Evolutionary conservation across 2,797 vertebrate species (phyloP).

Genomic region (Agapornis canus): DNA sequence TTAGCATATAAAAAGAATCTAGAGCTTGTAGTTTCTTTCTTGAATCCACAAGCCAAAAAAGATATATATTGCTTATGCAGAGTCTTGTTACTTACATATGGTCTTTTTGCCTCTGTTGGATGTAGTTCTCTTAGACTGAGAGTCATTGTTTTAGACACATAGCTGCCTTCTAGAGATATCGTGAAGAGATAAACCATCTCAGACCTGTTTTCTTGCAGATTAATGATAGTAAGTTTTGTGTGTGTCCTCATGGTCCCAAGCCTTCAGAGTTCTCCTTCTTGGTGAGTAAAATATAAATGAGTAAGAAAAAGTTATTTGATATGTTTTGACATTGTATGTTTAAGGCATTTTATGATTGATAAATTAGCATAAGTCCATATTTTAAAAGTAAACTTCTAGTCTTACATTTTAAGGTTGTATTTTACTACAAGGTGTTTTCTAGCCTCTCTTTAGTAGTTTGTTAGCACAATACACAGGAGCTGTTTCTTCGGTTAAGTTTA

Average conservation of each 20-base stretch:
- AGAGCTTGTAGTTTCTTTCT: neutral
- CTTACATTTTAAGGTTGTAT: neutral
- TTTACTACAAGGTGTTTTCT: neutral
- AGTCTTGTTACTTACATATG: accelerated
- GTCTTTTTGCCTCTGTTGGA: neutral
- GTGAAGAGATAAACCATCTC: neutral
- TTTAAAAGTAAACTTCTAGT: neutral
- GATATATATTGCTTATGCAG: neutral
- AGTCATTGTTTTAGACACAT: neutral
- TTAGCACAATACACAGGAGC: neutral
- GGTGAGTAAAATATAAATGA: neutral
- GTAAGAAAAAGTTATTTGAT: neutral
- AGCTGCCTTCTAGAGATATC: neutral
- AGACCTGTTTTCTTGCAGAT: neutral
- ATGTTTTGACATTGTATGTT: neutral
- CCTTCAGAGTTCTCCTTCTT: neutral
- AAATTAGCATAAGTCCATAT: neutral
- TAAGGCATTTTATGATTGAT: neutral
- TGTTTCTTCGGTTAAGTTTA: neutral
- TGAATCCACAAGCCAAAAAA: neutral
- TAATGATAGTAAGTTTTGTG: neutral
- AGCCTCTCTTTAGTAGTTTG: neutral
- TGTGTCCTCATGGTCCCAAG: neutral
- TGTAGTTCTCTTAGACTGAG: too few species aligned
- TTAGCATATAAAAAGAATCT: neutral